Percentiles rank a stretch among this genome's conserved stretches.
Conservation (phyloP, 2,113 vertebrate species). For the Saguinus imperator region DNA sequence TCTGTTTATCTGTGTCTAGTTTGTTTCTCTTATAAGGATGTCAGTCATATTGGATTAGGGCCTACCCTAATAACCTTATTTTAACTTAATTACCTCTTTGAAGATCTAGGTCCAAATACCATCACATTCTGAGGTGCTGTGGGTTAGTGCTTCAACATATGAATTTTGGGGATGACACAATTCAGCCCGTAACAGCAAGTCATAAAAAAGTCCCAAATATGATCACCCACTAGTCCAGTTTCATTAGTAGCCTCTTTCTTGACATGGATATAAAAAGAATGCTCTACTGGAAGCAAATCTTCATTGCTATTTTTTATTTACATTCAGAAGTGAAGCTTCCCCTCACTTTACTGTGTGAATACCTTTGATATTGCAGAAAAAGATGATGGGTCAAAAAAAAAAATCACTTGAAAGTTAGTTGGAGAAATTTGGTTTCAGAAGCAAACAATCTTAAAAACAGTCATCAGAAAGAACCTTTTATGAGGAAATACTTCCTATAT, state of each 20-base stretch:
- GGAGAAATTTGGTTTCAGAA: conserved; percentile 35
- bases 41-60: neutral
- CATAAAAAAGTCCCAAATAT: conserved; percentile 1
- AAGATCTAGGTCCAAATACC: neutral
- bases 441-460: conserved; percentile 47
- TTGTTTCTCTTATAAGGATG: neutral
- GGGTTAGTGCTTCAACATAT: neutral
- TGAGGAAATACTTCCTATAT: conserved; percentile 45
- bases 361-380: conserved; percentile 39
- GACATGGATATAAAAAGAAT: neutral
- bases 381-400: neutral
- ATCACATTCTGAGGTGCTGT: neutral
- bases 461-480: conserved; percentile 48
- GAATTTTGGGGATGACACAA: neutral
- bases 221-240: conserved; percentile 21
- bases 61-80: neutral
- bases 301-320: conserved; percentile 19
- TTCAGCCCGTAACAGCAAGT: neutral
- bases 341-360: neutral
- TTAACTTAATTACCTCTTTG: conserved; percentile 35
- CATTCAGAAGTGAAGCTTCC: conserved; percentile 7
- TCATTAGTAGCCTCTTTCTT: conserved; percentile 19
- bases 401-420: conserved; percentile 26
- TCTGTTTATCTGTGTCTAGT: conserved; percentile 1
- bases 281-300: conserved; percentile 5